Percentiles rank a stretch among this genome's conserved stretches.
phyloP scores from a whole-genome alignment of 2,113 vertebrate species.

The Circaetus cinerascens region DNA sequence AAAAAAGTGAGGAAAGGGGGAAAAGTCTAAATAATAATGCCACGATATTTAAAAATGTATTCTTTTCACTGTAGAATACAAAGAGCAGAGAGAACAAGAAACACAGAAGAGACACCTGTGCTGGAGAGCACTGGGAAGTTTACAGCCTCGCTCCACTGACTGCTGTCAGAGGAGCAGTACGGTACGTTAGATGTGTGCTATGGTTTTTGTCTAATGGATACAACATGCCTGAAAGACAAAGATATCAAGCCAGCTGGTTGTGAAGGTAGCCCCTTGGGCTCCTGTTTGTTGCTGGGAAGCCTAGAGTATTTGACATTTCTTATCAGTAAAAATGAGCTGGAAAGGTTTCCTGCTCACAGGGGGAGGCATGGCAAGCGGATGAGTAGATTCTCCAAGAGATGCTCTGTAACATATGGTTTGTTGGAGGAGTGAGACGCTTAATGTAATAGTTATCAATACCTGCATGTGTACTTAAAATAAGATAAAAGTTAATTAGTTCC shows the following conservation, averaged over 20 bases:
- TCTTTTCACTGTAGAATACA: neutral
- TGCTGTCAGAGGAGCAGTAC: neutral
- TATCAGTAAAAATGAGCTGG: neutral
- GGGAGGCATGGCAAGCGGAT: fast-evolving
- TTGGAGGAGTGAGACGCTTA: neutral
- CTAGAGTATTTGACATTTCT: neutral
- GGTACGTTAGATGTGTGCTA: fast-evolving
- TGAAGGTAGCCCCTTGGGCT: neutral
- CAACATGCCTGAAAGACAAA: neutral
- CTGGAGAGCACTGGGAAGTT: neutral
- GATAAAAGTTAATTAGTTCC: conserved; percentile 32
- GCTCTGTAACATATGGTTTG: neutral
- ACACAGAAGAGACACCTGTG: neutral
- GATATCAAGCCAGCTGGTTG: neutral
- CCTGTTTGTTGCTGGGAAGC: neutral
- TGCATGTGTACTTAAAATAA: neutral
- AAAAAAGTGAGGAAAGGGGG: fast-evolving
- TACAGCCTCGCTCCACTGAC: fast-evolving
- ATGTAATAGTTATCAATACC: neutral
- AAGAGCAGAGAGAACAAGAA: neutral
- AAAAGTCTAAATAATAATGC: neutral
- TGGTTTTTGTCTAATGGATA: neutral
- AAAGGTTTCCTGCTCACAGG: neutral
- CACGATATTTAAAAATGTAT: neutral
- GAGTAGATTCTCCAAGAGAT: neutral